A percentile compares a stretch with the other conserved stretches of the same genome.
Conservation (phyloP, 2,888 invertebrate species). For the Ethmia dodecea region DNA sequence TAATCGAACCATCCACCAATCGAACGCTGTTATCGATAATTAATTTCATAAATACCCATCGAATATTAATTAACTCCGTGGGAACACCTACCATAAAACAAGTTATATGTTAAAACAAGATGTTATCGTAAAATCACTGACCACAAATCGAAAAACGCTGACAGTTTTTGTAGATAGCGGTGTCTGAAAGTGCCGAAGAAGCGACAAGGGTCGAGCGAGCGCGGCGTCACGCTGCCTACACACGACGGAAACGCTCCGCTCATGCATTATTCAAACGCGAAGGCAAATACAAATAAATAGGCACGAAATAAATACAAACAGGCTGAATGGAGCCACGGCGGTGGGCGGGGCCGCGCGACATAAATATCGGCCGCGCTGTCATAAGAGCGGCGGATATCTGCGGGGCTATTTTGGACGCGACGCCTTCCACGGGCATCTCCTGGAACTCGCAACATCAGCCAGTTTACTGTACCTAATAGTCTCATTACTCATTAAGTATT, state of each 20-base stretch:
- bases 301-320: constrained; percentile 76
- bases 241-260: constrained; percentile 73
- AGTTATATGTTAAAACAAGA: constrained; percentile 2
- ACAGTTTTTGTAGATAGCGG: constrained; percentile 7
- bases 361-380: constrained; percentile 72
- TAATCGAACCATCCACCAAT: constrained; percentile 51
- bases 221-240: constrained; percentile 76
- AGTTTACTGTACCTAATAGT: not conserved
- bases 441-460: constrained; percentile 7
- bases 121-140: constrained; percentile 1
- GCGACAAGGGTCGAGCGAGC: constrained; percentile 32
- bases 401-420: constrained; percentile 60
- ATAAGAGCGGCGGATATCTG: constrained; percentile 65
- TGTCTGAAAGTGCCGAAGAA: constrained; percentile 32
- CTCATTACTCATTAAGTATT: not conserved
- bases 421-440: constrained; percentile 3
- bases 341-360: constrained; percentile 73
- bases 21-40: constrained; percentile 57
- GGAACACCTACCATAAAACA: constrained; percentile 24
- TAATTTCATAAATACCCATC: constrained; percentile 55
- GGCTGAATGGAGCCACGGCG: constrained; percentile 72
- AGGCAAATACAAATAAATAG: constrained; percentile 77
- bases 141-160: constrained; percentile 12
- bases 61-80: constrained; percentile 57
- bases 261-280: constrained; percentile 74